Evolutionary conservation across 2,113 vertebrate species (phyloP), one percentile per base, ranked within the genome.

Genomic region (Esox niger): DNA sequence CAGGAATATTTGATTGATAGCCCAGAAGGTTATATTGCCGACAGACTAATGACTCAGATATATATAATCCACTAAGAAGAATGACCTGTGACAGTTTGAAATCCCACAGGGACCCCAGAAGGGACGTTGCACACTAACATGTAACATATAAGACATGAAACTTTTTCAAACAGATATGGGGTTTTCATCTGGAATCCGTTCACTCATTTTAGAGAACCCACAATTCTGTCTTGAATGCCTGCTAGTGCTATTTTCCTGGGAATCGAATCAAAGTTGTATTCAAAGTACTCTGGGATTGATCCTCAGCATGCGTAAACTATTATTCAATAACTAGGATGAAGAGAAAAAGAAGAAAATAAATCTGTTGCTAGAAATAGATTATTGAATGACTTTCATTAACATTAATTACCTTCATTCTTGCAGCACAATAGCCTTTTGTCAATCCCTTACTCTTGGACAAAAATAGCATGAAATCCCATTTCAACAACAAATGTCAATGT

Each of bases 1-100:
- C 67, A 66, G 49, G 26, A 68, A n/a, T n/a, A 10, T 63, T 49
- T 25, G 54, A 77, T 69, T 70, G 64, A 77, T 70, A 59, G 57
- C 10, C 26, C 10, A n/a, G 13, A 35, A 65, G 4, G 8, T 61
- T 61, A 17, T 61, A n/a, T 33, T 13, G 58, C 58, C 32, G 9
- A 23, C 13, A 26, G n/a, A 32, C 31, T 32, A 15, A 61, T 61
- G 32, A 61, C 59, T 13, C n/a, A 32, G 58, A n/a, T n/a, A n/a
- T n/a, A n/a, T n/a, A n/a, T n/a, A n/a, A n/a, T n/a, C n/a, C 54
- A 15, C 25, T 57, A 25, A 57, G 10, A 57, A 27, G 23, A 23
- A 57, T 57, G 55, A 2, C n/a, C 55, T 13, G 47, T 49, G 9
- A 15, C 9, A 3, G n/a, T n/a, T 7, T 49, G 20, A 49, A 17